Conservation (phyloP, 2,797 vertebrate species). For the Sciaenops ocellatus region DNA sequence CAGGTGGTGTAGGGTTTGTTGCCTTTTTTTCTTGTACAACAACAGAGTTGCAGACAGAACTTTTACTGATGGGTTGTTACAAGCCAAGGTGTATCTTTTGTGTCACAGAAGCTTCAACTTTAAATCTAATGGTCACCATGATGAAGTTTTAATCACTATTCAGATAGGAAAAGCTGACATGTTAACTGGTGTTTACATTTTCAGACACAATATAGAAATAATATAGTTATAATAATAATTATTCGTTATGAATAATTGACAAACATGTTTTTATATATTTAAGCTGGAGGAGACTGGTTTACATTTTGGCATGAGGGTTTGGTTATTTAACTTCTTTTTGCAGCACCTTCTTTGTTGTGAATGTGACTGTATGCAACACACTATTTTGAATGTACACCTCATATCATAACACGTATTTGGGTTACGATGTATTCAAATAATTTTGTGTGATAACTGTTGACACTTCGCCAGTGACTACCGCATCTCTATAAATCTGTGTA, state of each 20-base stretch:
- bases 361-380: slow-evolving; percentile 46
- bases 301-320: slow-evolving; percentile 51
- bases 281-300: not conserved
- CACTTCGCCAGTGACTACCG: slow-evolving; percentile 42
- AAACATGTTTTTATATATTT: not conserved
- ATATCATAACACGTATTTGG: slow-evolving; percentile 50
- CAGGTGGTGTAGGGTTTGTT: not conserved
- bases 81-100: not conserved
- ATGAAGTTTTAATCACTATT: slow-evolving; percentile 1
- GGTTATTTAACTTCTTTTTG: slow-evolving; percentile 39
- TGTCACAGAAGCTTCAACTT: slow-evolving; percentile 20
- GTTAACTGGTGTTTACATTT: slow-evolving; percentile 2
- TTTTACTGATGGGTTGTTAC: not conserved
- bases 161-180: not conserved
- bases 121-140: slow-evolving; percentile 2
- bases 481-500: slow-evolving; percentile 40
- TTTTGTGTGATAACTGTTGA: slow-evolving; percentile 52
- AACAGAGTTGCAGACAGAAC: not conserved
- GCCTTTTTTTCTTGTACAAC: not conserved
- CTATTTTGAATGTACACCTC: slow-evolving; percentile 31
- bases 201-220: not conserved
- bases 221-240: not conserved
- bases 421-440: slow-evolving; percentile 26
- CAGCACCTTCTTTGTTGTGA: slow-evolving; percentile 47
- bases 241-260: not conserved